Conservation (phyloP, 2,113 vertebrate species). For the Trogon surrucura region DNA sequence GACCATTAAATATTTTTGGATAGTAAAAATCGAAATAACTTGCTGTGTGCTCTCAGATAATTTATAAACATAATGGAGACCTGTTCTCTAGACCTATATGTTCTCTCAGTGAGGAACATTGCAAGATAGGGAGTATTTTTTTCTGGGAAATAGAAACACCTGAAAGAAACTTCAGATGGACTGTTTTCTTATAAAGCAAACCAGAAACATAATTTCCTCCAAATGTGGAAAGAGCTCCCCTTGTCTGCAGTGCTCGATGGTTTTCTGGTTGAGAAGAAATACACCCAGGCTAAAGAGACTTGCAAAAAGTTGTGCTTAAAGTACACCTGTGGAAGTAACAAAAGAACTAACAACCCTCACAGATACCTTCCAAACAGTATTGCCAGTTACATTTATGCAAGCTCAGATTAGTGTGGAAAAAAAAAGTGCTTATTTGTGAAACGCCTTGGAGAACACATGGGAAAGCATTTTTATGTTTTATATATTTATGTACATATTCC, state of each 20-base stretch:
- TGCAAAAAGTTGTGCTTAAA: neutral
- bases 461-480: neutral
- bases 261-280: neutral
- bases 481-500: neutral
- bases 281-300: neutral
- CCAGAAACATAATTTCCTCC: neutral
- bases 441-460: neutral
- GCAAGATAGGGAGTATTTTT: neutral
- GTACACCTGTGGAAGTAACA: neutral
- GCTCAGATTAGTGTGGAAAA: neutral
- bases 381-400: neutral
- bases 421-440: neutral
- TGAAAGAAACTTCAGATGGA: neutral
- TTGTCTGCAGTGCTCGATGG: neutral
- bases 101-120: neutral
- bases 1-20: conserved; percentile 2
- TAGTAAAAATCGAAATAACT: neutral
- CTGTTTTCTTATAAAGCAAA: neutral
- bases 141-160: neutral
- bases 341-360: neutral
- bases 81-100: neutral
- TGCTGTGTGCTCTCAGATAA: neutral
- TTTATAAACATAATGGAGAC: neutral
- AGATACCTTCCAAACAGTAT: neutral
- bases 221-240: neutral